These are phyloP conservation scores for Formica exsecta DNA, from an alignment of 1,140 invertebrate species.

Conservation along the genomic window DNA sequence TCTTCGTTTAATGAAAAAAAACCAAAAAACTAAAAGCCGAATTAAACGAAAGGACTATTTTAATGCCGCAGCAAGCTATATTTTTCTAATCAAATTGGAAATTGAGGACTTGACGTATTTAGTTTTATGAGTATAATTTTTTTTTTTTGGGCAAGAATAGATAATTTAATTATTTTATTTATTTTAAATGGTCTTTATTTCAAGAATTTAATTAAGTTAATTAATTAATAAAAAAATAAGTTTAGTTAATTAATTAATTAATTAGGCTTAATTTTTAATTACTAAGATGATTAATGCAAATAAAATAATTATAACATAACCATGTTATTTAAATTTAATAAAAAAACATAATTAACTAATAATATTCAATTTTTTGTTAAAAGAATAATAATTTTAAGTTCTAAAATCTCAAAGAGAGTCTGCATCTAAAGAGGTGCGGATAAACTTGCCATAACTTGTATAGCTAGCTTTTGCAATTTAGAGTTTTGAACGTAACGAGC, in stretches of 20 bases:
- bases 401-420: not conserved
- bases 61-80: not conserved
- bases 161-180: too few species aligned
- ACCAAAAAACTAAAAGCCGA: not conserved
- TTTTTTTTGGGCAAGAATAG: too few species aligned
- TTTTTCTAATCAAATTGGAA: not conserved
- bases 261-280: too few species aligned
- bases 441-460: conserved; percentile 16
- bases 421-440: not conserved
- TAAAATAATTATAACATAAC: not conserved
- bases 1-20: not conserved
- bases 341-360: not conserved
- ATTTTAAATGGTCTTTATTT: too few species aligned
- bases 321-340: too few species aligned
- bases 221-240: too few species aligned
- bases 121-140: not conserved
- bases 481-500: conserved; percentile 11
- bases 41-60: not conserved
- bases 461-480: conserved; percentile 44
- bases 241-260: too few species aligned
- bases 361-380: conserved; percentile 6
- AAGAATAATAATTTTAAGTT: not conserved
- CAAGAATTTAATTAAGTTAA: too few species aligned
- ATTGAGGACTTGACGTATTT: not conserved
- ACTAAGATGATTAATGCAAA: not conserved